These are phyloP conservation scores for Pedicia rivosa DNA, from an alignment of 2,888 invertebrate species.

Conservation along the genomic window DNA sequence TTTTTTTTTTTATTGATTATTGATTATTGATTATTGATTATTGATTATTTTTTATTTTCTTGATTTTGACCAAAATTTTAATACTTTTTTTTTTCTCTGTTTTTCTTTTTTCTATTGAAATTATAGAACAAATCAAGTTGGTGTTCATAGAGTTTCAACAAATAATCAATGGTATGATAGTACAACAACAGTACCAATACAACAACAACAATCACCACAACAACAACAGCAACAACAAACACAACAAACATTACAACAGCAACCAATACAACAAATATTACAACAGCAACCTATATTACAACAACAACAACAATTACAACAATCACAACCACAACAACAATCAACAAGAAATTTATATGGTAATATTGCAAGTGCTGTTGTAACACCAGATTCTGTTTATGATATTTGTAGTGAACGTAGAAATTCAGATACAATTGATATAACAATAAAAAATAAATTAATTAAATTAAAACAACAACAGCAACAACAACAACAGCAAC, in stretches of 20 bases:
- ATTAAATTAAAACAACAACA: no score
- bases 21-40: no score
- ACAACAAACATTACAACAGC: no score
- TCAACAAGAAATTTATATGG: constrained; percentile 25
- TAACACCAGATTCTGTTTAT: constrained; percentile 19
- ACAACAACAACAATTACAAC: constrained; percentile 9
- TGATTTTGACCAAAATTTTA: no score
- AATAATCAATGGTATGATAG: constrained; percentile 27
- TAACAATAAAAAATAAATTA: constrained; percentile 6
- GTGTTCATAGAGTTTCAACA: constrained; percentile 25
- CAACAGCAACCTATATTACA: not conserved
- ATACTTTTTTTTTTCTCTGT: not conserved
- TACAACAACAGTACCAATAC: constrained; percentile 20
- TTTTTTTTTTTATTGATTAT: no score
- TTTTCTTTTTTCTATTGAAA: constrained; percentile 7
- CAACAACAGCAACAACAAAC: no score
- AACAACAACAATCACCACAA: constrained; percentile 21
- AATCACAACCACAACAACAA: constrained; percentile 13
- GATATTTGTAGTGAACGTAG: constrained; percentile 6
- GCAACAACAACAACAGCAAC: no score
- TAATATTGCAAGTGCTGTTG: constrained; percentile 19
- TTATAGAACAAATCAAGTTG: constrained; percentile 18
- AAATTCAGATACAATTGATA: constrained; percentile 9
- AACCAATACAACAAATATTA: no score
- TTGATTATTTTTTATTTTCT: no score